A percentile compares a stretch with the other conserved stretches of the same genome.
These are phyloP conservation scores for Trigoniulus corallinus DNA, from an alignment of 1,140 invertebrate species.

Conservation along the genomic window DNA sequence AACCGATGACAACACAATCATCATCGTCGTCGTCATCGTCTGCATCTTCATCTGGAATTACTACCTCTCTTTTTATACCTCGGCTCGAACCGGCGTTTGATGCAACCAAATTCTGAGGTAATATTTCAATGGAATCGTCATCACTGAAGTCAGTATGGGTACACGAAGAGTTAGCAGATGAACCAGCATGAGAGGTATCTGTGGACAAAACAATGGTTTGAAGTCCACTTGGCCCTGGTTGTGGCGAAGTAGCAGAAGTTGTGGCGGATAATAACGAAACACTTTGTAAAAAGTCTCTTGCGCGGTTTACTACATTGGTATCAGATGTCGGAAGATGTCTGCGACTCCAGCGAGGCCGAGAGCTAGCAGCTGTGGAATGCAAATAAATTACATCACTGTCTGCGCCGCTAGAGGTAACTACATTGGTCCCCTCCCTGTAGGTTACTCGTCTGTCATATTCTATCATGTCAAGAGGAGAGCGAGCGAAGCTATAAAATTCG, in stretches of 20 bases:
- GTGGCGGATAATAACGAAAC: slow-evolving; percentile 3
- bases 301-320: too few species aligned
- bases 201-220: background rate
- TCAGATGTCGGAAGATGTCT: background rate
- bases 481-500: slow-evolving; percentile 71
- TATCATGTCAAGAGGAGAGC: slow-evolving; percentile 63
- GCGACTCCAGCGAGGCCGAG: slow-evolving; percentile 6
- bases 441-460: slow-evolving; percentile 40
- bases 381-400: too few species aligned
- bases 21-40: slow-evolving; percentile 15
- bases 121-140: too few species aligned
- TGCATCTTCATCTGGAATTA: slow-evolving; percentile 17
- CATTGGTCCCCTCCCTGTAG: too few species aligned
- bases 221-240: slow-evolving; percentile 4
- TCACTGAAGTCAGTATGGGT: too few species aligned
- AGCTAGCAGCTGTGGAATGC: too few species aligned
- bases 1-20: slow-evolving; percentile 25
- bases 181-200: too few species aligned
- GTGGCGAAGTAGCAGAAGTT: slow-evolving; percentile 18
- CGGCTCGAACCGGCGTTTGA: too few species aligned
- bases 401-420: too few species aligned
- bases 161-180: too few species aligned
- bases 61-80: slow-evolving; percentile 14
- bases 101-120: too few species aligned
- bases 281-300: background rate